Base-by-base conservation (phyloP, 2,888 invertebrate genomes). In the Prenolepis imparis region DNA sequence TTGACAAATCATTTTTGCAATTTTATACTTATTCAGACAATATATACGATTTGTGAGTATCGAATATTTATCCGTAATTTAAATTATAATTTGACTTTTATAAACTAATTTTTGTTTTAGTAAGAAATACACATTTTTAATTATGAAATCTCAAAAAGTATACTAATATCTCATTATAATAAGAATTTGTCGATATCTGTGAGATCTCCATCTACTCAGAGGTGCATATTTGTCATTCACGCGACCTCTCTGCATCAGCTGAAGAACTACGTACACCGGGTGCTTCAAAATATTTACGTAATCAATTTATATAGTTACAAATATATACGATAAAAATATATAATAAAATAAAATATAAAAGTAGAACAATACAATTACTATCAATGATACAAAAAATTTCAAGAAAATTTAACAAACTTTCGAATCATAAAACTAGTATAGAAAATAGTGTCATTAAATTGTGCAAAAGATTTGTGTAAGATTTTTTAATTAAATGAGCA, bases 221-320 rank as follows among this genome's bases (percentile, higher is more conserved):
- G 77, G 28, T 59, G 24, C 12, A 18, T 21, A 70, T 68, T 68
- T 68, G 32, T 68, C 57, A 59, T 68, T 15, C 36, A 12, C 24
- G 78, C 78, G 78, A 68, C 78, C 78, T 78, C 78, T 78, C 59
- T 68, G 12, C 24, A 32, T 11, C 44, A 44, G 32, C 8, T 36
- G 12, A 68, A 36, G 70, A 68, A 78, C 68, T 68, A 73, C 48
- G 12, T 52, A 4, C 12, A 64, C 0, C 18, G 15, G 1, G 57
- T 78, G 5, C 8, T 68, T 18, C 2, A 32, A 63, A 74, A 44
- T 0, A 32, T 44, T 57, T 18, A 57, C 15, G 21, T 41, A 32
- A 61, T 61, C 28, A 32, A 28, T 73, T 1, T 41, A 44, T 41
- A 44, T n/a, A 24, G 11, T 12, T 73, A n/a, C 12, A n/a, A 11